phyloP scores from a whole-genome alignment of 2,113 vertebrate species.

The Bujurquina vittata region DNA sequence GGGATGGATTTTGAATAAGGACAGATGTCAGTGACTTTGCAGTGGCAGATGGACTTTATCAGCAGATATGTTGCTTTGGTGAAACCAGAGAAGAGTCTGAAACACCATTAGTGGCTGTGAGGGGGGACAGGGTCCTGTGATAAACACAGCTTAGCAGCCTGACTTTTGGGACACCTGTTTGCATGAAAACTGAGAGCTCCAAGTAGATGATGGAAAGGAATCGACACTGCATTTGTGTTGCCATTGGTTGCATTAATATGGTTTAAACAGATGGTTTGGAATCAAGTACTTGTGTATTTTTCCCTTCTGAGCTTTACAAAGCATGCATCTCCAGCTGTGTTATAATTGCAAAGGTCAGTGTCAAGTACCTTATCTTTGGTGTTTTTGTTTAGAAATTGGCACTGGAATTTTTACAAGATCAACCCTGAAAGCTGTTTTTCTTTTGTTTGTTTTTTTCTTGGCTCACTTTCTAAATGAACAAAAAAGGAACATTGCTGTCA shows the following conservation, averaged over 20 bases:
- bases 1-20: background rate
- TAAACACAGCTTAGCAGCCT: constrained; percentile 40
- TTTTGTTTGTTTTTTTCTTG: background rate
- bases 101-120: constrained; percentile 31
- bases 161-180: constrained; percentile 75
- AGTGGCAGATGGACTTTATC: constrained; percentile 32
- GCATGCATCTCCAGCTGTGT: background rate
- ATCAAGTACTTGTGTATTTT: background rate
- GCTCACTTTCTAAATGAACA: constrained; percentile 3
- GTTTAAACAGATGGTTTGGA: constrained; percentile 53
- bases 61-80: constrained; percentile 31
- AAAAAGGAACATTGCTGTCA: constrained; percentile 19
- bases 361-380: background rate
- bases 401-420: background rate
- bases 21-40: background rate
- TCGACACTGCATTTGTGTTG: constrained; percentile 31
- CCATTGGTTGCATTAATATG: constrained; percentile 25
- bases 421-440: background rate
- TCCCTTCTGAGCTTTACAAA: background rate
- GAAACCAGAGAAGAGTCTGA: constrained; percentile 67
- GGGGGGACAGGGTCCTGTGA: constrained; percentile 8
- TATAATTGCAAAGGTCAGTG: background rate
- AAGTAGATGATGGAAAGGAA: constrained; percentile 60
- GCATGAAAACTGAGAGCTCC: constrained; percentile 66
- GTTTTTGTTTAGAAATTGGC: background rate